Evolutionary conservation across 2,888 invertebrate genomes (phyloP), one percentile per base, ranked within the genome.

Genomic region (Epicampocera succincta): DNA sequence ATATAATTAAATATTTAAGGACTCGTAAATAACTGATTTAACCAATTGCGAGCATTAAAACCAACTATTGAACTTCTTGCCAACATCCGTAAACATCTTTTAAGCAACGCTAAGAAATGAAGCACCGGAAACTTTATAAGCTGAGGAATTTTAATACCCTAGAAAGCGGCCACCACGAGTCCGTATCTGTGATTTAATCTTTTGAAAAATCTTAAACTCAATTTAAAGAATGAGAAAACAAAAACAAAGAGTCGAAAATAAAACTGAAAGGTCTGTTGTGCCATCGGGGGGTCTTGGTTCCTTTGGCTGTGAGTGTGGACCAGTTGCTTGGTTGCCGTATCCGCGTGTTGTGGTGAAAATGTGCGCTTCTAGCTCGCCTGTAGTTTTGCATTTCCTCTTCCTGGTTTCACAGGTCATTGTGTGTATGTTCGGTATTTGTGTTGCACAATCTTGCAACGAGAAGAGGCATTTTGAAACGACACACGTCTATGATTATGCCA

Each of bases 371-470:
- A n/a, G n/a, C 38, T 21, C 0, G 11, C 1, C 2, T 2, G 54
- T 56, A 25, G 29, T 71, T 71, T 40, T 71, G 56, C 63, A 58
- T 71, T 71, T 65, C 50, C 71, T 65, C 50, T 74, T 40, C 38
- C 12, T 15, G 8, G 5, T 19, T 33, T 66, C 5, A 17, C 17
- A 8, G 38, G 48, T 50, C 21, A 54, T 4, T 21, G 21, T 48
- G 15, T n/a, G n/a, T n/a, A n/a, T 61, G 44, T 58, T 60, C 19
- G 80, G 76, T 83, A 83, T 84, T 84, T 84, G 83, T 84, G 79
- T 78, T 84, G 54, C 80, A 83, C 80, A 84, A 74, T 25, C 80
- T 74, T 84, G 80, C 79, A 83, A 83, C 38, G 75, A 72, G n/a
- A n/a, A n/a, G n/a, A n/a, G n/a, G n/a, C n/a, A n/a, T n/a, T n/a